Base-by-base conservation (phyloP, 2,113 vertebrate genomes). In the Dipodomys merriami region DNA sequence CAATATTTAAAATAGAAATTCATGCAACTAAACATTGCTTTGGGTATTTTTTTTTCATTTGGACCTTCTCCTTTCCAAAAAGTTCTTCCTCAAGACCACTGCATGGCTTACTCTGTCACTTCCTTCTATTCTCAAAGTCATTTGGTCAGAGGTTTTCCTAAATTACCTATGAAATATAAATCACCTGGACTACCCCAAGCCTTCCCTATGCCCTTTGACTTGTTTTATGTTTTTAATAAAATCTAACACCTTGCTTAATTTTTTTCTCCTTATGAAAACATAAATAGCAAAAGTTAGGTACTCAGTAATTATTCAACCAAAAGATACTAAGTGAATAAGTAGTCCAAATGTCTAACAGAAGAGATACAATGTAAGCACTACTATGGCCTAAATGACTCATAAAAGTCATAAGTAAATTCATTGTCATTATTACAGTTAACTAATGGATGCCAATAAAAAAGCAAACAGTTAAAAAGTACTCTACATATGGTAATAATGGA, bases 261-360 rank as follows among this genome's bases (percentile, higher is more conserved):
- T 62, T 65, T 44, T 35, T n/a, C 44, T 90, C 72, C 53, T 82
- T 7, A 44, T 39, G 15, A 78, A 35, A 88, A 92, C 18, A 60
- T 19, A 86, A 69, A 95, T 83, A 86, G 19, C 33, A 89, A 19
- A 88, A 86, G 7, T 18, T 27, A 39, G 39, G 13, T 35, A 77
- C 29, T 88, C 7, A 73, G 69, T 71, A 74, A 79, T 39, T 69
- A 77, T 23, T 85, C 60, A 79, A 39, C 25, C 18, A 89, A 83
- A 79, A 53, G 22, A 78, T 64, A 73, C 16, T 49, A n/a, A 62
- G 57, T 80, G 57, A 88, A 74, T 84, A 39, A 77, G n/a, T 84
- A 80, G 35, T 44, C 77, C 73, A 88, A 84, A 72, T 44, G 0
- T 67, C 33, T 77, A 86, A 25, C 10, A 7, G 11, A 86, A 39